A percentile compares a stretch with the other conserved stretches of the same genome.
Evolutionary conservation across 2,888 invertebrate genomes (phyloP).

Genomic region (Eugnorisma glareosa): DNA sequence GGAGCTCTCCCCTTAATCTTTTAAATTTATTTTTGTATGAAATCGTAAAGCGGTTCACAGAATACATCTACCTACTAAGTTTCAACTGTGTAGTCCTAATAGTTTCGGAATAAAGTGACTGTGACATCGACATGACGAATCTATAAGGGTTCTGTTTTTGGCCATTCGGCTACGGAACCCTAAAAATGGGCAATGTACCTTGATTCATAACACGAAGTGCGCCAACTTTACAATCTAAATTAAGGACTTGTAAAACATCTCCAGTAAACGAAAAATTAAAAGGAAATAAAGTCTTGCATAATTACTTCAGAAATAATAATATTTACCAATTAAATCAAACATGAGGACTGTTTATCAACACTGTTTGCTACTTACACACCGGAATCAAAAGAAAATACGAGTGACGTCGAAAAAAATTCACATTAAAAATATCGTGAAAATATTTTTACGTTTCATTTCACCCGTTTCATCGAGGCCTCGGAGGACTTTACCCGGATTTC

Average conservation of each 20-base stretch:
- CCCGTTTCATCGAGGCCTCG: constrained; percentile 16
- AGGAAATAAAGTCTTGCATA: neutral
- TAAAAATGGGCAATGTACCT: no score
- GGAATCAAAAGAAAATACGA: constrained; percentile 12
- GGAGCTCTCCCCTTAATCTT: no score
- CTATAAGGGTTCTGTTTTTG: no score
- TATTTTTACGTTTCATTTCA: constrained; percentile 16
- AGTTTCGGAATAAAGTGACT: no score
- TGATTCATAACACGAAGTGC: neutral
- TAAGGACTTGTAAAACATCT: neutral
- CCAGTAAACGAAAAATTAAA: neutral
- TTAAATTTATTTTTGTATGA: no score
- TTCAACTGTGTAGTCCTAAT: no score
- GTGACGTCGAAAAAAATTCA: neutral
- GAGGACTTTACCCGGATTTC: constrained; percentile 23
- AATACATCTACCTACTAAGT: no score
- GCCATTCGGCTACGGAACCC: no score
- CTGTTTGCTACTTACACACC: constrained; percentile 25
- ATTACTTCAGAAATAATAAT: neutral
- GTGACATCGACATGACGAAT: no score
- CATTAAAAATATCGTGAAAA: constrained; percentile 1
- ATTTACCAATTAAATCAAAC: constrained; percentile 20
- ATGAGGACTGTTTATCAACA: constrained; percentile 6
- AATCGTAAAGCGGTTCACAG: no score
- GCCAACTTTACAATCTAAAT: neutral